Percentiles rank a stretch among this genome's conserved stretches.
Evolutionary conservation across 2,797 vertebrate species (phyloP).

Genomic region (Halcyon chelicuti): DNA sequence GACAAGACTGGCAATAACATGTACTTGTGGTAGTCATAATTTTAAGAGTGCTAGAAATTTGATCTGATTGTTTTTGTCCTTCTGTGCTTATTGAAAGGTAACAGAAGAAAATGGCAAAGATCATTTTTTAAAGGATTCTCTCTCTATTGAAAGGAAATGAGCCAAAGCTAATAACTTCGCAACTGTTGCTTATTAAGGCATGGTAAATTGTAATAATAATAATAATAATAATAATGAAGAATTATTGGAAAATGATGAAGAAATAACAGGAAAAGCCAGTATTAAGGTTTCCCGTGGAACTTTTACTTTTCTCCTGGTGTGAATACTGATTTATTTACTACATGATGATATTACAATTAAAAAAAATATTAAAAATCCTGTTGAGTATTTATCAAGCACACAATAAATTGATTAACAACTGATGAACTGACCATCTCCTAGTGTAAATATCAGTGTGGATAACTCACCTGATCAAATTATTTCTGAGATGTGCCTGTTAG

Average conservation of each 20-base stretch:
- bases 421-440: neutral
- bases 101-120: neutral
- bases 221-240: neutral
- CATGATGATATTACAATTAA: neutral
- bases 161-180: neutral
- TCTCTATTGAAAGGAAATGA: conserved; percentile 16
- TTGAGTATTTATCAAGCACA: neutral
- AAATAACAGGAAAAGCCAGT: neutral
- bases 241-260: neutral
- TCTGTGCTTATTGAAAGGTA: neutral
- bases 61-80: neutral
- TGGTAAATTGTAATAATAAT: neutral
- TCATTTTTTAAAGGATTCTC: neutral
- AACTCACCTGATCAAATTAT: neutral
- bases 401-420: neutral
- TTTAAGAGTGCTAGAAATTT: neutral
- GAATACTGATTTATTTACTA: neutral
- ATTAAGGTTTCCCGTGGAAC: neutral
- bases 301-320: neutral
- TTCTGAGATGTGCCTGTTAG: neutral
- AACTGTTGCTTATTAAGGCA: neutral
- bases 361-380: neutral
- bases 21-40: neutral
- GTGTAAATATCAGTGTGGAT: neutral
- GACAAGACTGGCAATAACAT: neutral